A percentile compares a stretch with the other conserved stretches of the same genome.
Conservation (phyloP, 1,140 invertebrate species). For the Drosophila pectinifera region DNA sequence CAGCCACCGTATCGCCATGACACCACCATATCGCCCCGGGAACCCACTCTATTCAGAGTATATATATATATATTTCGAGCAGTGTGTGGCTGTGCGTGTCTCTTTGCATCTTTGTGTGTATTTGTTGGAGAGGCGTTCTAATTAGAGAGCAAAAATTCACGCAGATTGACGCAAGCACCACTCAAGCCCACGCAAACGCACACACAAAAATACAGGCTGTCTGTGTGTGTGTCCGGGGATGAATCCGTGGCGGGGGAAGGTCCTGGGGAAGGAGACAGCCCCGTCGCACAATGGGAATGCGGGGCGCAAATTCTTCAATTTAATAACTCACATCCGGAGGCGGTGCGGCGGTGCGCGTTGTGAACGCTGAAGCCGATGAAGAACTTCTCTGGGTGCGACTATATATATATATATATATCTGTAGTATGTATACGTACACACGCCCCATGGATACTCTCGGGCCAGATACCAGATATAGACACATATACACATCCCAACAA, state of each 20-base stretch:
- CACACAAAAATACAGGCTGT: slow-evolving; percentile 16
- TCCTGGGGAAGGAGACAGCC: slow-evolving; percentile 13
- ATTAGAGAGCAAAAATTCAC: slow-evolving; percentile 79
- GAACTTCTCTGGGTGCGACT: slow-evolving; percentile 33
- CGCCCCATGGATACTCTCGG: not conserved
- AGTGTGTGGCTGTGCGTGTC: slow-evolving; percentile 28
- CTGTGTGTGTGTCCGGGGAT: not conserved
- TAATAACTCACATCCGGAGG: slow-evolving; percentile 78
- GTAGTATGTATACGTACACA: slow-evolving; percentile 13
- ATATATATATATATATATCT: slow-evolving; percentile 17
- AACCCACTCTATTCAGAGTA: slow-evolving; percentile 11
- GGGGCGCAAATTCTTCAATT: slow-evolving; percentile 80
- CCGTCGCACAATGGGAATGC: slow-evolving; percentile 35
- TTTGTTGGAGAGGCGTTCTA: slow-evolving; percentile 74
- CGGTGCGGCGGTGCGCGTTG: slow-evolving; percentile 34
- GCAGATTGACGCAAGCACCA: slow-evolving; percentile 64
- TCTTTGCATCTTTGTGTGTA: slow-evolving; percentile 31
- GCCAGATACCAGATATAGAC: slow-evolving; percentile 8
- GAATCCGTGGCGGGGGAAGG: not conserved
- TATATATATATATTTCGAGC: slow-evolving; percentile 3
- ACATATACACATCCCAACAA: slow-evolving; percentile 36
- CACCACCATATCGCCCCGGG: slow-evolving; percentile 2
- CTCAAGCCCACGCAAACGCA: slow-evolving; percentile 50
- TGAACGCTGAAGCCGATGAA: slow-evolving; percentile 36
- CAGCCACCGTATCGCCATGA: slow-evolving; percentile 38